These are phyloP conservation scores for Berghia stephanieae DNA, from an alignment of 1,140 invertebrate species.

Conservation along the genomic window DNA sequence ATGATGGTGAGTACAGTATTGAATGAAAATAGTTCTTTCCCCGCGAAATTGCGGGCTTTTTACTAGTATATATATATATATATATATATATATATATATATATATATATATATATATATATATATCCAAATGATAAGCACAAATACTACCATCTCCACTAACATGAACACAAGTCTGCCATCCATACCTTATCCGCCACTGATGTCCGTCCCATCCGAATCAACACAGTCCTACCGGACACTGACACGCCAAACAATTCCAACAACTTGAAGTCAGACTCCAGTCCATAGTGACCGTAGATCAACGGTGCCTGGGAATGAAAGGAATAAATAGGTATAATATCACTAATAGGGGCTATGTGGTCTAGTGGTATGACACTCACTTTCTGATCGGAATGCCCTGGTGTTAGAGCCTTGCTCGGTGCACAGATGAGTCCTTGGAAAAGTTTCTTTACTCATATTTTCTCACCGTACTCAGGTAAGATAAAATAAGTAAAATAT, in stretches of 20 bases:
- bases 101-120: background rate
- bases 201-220: slow-evolving; percentile 33
- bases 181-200: slow-evolving; percentile 32
- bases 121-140: background rate
- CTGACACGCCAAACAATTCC: slow-evolving; percentile 15
- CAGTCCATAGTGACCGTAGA: slow-evolving; percentile 40
- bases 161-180: background rate
- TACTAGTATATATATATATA: background rate
- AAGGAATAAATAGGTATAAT: no score
- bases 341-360: no score
- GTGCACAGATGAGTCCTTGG: no score
- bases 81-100: background rate
- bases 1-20: no score
- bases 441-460: no score
- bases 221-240: slow-evolving; percentile 27
- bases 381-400: no score
- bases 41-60: background rate
- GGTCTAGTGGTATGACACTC: no score
- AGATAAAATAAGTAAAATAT: no score
- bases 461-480: no score
- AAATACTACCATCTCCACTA: background rate
- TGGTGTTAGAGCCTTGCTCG: no score
- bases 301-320: slow-evolving; percentile 30
- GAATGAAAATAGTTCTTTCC: background rate
- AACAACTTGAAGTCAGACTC: slow-evolving; percentile 32